Conservation (phyloP, 2,113 vertebrate species). For the Elgaria multicarinata region DNA sequence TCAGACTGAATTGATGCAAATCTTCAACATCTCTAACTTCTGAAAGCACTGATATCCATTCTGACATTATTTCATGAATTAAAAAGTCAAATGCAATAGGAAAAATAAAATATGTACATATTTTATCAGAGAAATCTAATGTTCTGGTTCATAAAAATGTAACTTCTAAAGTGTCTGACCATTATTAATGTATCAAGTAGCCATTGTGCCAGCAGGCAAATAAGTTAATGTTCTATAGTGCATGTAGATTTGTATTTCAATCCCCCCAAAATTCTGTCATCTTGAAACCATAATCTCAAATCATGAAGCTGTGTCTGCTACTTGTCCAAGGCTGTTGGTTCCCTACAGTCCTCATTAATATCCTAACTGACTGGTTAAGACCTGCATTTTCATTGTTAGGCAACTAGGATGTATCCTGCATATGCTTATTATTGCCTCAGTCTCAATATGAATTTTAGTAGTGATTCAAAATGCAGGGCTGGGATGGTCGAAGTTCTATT, state of each 20-base stretch:
- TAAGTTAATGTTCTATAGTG: constrained; percentile 29
- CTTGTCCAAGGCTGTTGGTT: neutral
- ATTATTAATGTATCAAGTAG: constrained; percentile 48
- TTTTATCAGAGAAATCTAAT: constrained; percentile 17
- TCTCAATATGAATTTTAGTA: neutral
- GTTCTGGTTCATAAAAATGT: constrained; percentile 9
- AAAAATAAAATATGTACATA: constrained; percentile 41
- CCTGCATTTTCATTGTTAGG: neutral
- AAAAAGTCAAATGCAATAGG: constrained; percentile 17
- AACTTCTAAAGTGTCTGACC: constrained; percentile 39
- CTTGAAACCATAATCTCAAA: constrained; percentile 27
- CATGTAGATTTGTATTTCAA: constrained; percentile 42
- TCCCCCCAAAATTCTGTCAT: constrained; percentile 33
- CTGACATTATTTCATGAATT: constrained; percentile 5
- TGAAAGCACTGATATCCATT: constrained; percentile 4
- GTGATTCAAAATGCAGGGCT: neutral
- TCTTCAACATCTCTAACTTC: constrained; percentile 30
- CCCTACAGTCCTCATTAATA: neutral
- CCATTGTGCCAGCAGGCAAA: constrained; percentile 15
- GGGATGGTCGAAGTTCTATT: neutral
- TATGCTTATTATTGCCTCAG: neutral
- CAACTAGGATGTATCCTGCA: neutral
- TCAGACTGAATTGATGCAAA: neutral
- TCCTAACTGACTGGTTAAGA: neutral
- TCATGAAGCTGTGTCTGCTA: neutral